Evolutionary conservation across 2,888 invertebrate genomes (phyloP), one percentile per base, ranked within the genome.

Genomic region (Aporophyla lueneburgensis): DNA sequence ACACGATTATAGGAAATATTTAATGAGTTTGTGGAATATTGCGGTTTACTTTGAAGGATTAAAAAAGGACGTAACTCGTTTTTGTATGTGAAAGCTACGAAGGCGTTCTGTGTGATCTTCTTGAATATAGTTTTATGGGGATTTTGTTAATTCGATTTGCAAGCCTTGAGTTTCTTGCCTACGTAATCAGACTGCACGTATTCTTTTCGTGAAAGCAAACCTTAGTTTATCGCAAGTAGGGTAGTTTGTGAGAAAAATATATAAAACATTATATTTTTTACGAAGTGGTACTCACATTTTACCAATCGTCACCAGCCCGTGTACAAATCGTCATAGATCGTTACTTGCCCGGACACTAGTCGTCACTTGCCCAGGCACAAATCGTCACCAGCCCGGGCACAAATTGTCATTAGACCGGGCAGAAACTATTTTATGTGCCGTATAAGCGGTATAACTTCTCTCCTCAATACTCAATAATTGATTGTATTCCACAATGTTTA

Each of bases 1-100:
- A 80, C 74, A 70, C 61, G 59, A 84, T 81, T 81, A 81, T 74
- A 49, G 51, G 68, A 76, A 84, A 68, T 43, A 70, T 78, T 76
- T 80, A 85, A 86, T 86, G 66, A 82, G 76, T 87, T 86, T 66
- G 16, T 19, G 77, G 80, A 71, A 78, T 21, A n/a, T 62, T 59
- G 74, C 71, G 70, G 70, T 68, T 72, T 16, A 54, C 79, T 75
- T 72, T 82, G 59, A 53, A 53, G 78, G 68, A 77, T 82, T 82
- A 66, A n/a, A 66, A 59, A 67, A 51, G 65, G 61, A 54, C 43
- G 61, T 73, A 16, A 73, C 58, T 61, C 33, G 70, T 82, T 82
- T 70, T 82, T 78, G 71, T 74, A 43, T 5, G 12, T 21, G n/a
- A 24, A n/a, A 46, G 43, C 16, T 61, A 21, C 14, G 53, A 27